phyloP scores from a whole-genome alignment of 1,140 invertebrate genomes.

The Hypsibius dujardini region DNA sequence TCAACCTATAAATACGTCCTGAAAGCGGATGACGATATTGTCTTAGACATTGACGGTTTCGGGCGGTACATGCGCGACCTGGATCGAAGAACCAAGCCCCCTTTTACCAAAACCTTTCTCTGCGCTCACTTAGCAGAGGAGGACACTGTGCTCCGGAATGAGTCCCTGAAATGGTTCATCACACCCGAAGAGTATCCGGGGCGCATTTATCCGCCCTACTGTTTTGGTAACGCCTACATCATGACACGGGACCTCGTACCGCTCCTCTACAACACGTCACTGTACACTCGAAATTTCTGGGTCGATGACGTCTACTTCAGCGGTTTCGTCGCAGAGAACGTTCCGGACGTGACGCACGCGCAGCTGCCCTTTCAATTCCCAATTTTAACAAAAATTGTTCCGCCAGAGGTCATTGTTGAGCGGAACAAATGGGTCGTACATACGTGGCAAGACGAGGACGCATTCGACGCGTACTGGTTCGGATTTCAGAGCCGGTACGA shows the following conservation, averaged over 20 bases:
- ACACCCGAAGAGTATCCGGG: constrained; percentile 27
- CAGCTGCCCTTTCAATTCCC: constrained; percentile 3
- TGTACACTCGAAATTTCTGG: constrained; percentile 31
- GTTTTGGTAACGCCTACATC: constrained; percentile 31
- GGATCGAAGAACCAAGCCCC: constrained; percentile 19
- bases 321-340: constrained; percentile 27
- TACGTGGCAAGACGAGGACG: background rate
- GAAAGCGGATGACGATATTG: constrained; percentile 33
- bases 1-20: constrained; percentile 26
- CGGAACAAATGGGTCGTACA: constrained; percentile 3
- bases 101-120: constrained; percentile 21
- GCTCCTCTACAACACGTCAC: constrained; percentile 27
- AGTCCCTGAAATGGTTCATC: constrained; percentile 33
- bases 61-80: background rate
- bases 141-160: constrained; percentile 29
- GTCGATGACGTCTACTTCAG: constrained; percentile 35
- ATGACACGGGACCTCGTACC: constrained; percentile 28
- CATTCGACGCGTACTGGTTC: background rate
- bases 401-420: background rate
- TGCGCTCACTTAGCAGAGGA: constrained; percentile 29
- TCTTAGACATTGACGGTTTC: constrained; percentile 29
- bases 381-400: background rate
- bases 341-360: background rate
- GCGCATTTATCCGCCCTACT: constrained; percentile 32
- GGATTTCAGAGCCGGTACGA: background rate